These are phyloP conservation scores for Misgurnus anguillicaudatus DNA, from an alignment of 2,113 vertebrate genomes.

Conservation along the genomic window DNA sequence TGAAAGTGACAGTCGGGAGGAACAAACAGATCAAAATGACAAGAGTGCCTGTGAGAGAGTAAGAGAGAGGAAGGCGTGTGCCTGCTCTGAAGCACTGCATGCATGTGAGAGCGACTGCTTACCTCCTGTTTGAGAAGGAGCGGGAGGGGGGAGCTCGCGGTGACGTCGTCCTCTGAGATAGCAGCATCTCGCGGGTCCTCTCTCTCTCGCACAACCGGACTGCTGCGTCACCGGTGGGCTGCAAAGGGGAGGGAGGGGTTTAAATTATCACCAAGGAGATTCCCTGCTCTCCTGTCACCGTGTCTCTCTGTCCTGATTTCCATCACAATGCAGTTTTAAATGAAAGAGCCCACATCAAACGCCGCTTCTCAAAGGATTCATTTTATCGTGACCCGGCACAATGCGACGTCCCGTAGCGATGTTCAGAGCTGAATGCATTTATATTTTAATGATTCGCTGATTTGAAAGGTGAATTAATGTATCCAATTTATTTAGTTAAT, in stretches of 20 bases:
- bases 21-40: not conserved
- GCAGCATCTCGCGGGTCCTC: slow-evolving; percentile 81
- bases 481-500: not conserved
- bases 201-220: slow-evolving; percentile 79
- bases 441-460: slow-evolving; percentile 65
- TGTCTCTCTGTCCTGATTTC: slow-evolving; percentile 64
- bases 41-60: not conserved
- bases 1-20: slow-evolving; percentile 17
- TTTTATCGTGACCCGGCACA: slow-evolving; percentile 61
- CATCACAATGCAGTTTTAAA: slow-evolving; percentile 69
- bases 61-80: slow-evolving; percentile 32
- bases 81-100: not conserved
- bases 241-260: slow-evolving; percentile 43
- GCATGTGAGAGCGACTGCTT: slow-evolving; percentile 58
- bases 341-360: slow-evolving; percentile 65
- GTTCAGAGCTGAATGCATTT: slow-evolving; percentile 61
- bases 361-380: slow-evolving; percentile 65
- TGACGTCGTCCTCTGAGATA: slow-evolving; percentile 87
- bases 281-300: slow-evolving; percentile 56
- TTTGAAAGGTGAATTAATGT: slow-evolving; percentile 56
- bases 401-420: slow-evolving; percentile 57
- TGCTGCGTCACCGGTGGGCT: slow-evolving; percentile 78
- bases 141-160: slow-evolving; percentile 70
- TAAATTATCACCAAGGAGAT: slow-evolving; percentile 76
- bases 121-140: slow-evolving; percentile 66